These are phyloP conservation scores for Strongylocentrotus purpuratus DNA, from an alignment of 35 echinoderm and acorn worm genomes.

Conservation along the genomic window DNA sequence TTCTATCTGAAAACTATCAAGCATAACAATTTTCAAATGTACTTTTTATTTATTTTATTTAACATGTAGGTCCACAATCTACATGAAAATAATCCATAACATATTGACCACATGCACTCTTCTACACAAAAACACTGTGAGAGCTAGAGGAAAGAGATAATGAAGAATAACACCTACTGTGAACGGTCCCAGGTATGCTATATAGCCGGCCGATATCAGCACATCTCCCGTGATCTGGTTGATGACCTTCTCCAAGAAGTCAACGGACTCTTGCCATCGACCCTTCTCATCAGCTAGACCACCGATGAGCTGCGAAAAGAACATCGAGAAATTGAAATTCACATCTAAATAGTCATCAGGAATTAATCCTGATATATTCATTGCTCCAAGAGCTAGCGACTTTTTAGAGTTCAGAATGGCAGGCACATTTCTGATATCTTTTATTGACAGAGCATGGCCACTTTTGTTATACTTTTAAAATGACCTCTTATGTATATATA, in stretches of 20 bases:
- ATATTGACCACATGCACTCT: not conserved
- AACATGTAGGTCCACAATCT: not conserved
- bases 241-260: constrained; percentile 83
- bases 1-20: no score
- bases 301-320: constrained; percentile 81
- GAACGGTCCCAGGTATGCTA: constrained; percentile 97
- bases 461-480: no score
- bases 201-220: constrained; percentile 87
- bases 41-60: no score
- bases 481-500: no score
- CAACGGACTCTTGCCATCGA: constrained; percentile 95
- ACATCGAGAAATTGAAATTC: not conserved
- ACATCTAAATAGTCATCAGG: no score
- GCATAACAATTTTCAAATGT: no score
- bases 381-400: no score
- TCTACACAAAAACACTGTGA: not conserved
- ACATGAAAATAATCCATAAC: not conserved
- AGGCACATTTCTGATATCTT: no score
- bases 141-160: not conserved
- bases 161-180: constrained; percentile 62
- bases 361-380: no score
- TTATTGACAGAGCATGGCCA: no score
- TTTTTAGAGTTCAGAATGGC: no score
- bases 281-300: constrained; percentile 97
- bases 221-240: constrained; percentile 91